Base-by-base conservation (phyloP, 2,113 vertebrate species). In the Oryzias javanicus region DNA sequence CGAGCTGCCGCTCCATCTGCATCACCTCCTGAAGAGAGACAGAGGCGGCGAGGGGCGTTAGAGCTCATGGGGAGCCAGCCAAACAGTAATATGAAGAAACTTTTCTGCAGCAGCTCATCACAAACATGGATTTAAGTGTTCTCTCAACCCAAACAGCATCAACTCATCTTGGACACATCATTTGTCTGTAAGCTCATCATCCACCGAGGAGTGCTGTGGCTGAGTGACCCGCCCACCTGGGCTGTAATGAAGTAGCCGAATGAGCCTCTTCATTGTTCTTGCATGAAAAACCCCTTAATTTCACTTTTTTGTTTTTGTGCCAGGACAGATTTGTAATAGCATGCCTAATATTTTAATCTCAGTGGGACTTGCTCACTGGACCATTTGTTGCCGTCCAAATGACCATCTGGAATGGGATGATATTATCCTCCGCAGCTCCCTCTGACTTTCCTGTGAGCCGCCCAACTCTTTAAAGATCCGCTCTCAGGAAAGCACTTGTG, bases 1-100 rank as follows among this genome's bases (percentile, higher is more conserved):
- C 97, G 74, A 97, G 92, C 91, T 98, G 97, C 75, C 93, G 94
- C 88, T 99, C 97, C 92, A 96, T 92, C 90, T 98, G 95, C 71
- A 98, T 94, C 88, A 98, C 97, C 90, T 98, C 97, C 97, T 98
- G 87, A 67, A 67, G 80, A 76, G 60, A 64, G 20, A 53, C 19
- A 61, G 57, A 29, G 58, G 40, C 14, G 35, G 61, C 14, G n/a
- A 58, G 63, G 48, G 29, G 40, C 22, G 27, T 70, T 22, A 70
- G 47, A 19, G 12, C 47, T 69, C 42, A 15, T 16, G 18, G 16
- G 64, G 53, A 49, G 17, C 47, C 47, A 57, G 59, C 41, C 71
- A 73, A 44, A 62, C 64, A 35, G 35, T 35, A 35, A 13, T 3
- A 35, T 3, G 10, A 12, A 35, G 8, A 29, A 29, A 29, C 27